Base-by-base conservation (phyloP, 2,888 invertebrate species). In the Merodon equestris region DNA sequence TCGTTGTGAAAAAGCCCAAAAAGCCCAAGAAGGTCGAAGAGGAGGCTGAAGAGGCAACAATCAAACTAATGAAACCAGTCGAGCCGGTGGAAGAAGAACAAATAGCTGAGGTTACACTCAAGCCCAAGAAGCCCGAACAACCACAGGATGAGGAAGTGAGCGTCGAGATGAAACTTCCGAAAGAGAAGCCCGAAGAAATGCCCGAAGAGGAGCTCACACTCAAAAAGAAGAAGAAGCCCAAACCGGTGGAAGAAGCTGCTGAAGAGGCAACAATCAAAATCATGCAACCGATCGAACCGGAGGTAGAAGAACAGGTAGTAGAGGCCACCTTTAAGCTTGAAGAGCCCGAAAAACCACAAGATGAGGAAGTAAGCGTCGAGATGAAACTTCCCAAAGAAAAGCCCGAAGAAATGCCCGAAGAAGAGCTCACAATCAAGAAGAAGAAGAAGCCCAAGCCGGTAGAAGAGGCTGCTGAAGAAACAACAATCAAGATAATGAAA, bases 261-360 rank as follows among this genome's bases (percentile, higher is more conserved):
- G 85, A 87, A 70, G 86, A 84, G 51, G 85, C 85, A 1, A 84
- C 85, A 13, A 82, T 88, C 7, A 87, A 87, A 63, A 61, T 86
- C 0, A 84, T 85, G 58, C 85, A 86, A 58, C 84, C 86, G 1
- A 81, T 82, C 18, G 82, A 84, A 14, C 74, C 85, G 45, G 85
- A 85, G 18, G 89, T 90, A 63, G 87, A 90, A 63, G 87, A 87
- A 73, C 86, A 86, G 51, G 84, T 87, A 79, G 85, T 89, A 81
- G 84, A 86, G 51, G 85, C 87, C 9, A 88, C 88, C 44, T 84
- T 89, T 15, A 88, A 89, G 73, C 87, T 87, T 0, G 87, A 86
- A 76, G 84, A 85, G 38, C 83, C 86, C 0, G 83, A 85, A 42
- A 83, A 84, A 81, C 82, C 83, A 44, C 85, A 86, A 34, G 85